phyloP scores from a whole-genome alignment of 2,797 vertebrate genomes.

The Poecilia velifera region DNA sequence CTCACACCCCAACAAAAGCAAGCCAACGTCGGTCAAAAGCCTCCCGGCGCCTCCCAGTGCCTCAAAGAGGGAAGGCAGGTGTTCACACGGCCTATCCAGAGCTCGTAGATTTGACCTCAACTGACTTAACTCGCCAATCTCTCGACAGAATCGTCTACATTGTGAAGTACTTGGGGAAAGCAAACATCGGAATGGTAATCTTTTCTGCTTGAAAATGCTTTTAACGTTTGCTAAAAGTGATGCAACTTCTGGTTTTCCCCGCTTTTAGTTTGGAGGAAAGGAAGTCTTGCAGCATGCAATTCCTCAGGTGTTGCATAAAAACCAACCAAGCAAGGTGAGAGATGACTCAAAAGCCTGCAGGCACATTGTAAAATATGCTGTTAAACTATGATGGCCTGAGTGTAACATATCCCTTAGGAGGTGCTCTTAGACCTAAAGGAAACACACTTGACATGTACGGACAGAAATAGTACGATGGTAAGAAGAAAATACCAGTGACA shows the following conservation, averaged over 20 bases:
- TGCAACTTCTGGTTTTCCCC: neutral
- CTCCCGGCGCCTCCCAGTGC: conserved; percentile 48
- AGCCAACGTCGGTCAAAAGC: conserved; percentile 13
- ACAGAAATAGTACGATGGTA: conserved; percentile 79
- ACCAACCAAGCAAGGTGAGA: conserved; percentile 62
- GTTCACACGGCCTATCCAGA: neutral
- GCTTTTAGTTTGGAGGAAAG: conserved; percentile 82
- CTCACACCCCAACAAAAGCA: conserved; percentile 33
- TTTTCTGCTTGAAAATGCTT: neutral
- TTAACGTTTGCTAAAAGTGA: neutral
- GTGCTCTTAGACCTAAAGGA: conserved; percentile 88
- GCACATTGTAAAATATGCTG: neutral
- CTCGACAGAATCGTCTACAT: conserved; percentile 80
- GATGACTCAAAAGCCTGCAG: neutral
- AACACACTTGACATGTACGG: conserved; percentile 83
- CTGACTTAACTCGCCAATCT: conserved; percentile 15
- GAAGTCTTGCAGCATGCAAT: conserved; percentile 83
- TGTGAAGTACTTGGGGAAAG: conserved; percentile 80
- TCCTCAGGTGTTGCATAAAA: conserved; percentile 73
- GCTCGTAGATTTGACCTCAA: neutral
- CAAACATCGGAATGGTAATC: conserved; percentile 81
- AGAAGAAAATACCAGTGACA: conserved; percentile 6
- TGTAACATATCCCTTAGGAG: conserved; percentile 67
- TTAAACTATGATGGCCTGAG: neutral
- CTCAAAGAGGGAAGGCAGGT: conserved; percentile 83